These are phyloP conservation scores for Lobophora halterata DNA, from an alignment of 2,888 invertebrate genomes.

Conservation along the genomic window DNA sequence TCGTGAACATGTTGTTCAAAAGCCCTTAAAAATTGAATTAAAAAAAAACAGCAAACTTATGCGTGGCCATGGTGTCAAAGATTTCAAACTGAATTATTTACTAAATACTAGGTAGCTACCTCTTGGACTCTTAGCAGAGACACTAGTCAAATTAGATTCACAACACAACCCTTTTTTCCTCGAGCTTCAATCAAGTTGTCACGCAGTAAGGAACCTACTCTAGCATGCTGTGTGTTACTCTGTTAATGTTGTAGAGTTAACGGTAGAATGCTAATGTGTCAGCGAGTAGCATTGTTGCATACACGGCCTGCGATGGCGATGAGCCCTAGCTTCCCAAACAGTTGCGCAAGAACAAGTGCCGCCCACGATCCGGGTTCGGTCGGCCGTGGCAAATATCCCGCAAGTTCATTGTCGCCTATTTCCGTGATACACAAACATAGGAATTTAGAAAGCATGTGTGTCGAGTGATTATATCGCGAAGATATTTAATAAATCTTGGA, in stretches of 20 bases:
- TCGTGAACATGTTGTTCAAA: no score
- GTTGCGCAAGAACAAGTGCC: slow-evolving; percentile 70
- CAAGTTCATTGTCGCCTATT: slow-evolving; percentile 72
- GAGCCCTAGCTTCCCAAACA: slow-evolving; percentile 52
- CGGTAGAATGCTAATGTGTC: slow-evolving; percentile 75
- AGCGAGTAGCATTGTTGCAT: slow-evolving; percentile 57
- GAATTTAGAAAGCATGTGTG: slow-evolving; percentile 30
- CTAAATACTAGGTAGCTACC: no score
- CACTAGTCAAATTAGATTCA: no score
- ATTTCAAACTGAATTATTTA: no score
- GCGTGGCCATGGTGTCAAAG: no score
- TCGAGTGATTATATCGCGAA: background rate
- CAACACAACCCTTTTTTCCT: no score
- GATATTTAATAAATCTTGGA: background rate
- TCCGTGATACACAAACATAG: slow-evolving; percentile 29
- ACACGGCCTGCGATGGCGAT: slow-evolving; percentile 37
- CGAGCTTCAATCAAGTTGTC: no score
- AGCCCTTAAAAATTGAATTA: no score
- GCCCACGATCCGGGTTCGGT: slow-evolving; percentile 47
- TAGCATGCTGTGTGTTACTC: no score
- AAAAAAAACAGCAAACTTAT: no score
- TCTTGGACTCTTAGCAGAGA: no score
- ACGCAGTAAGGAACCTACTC: no score
- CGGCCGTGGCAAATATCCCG: slow-evolving; percentile 39
- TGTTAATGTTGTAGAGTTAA: slow-evolving; percentile 52